Evolutionary conservation across 2,797 vertebrate species (phyloP), one percentile per base, ranked within the genome.

Genomic region (Eulemur rubriventer): DNA sequence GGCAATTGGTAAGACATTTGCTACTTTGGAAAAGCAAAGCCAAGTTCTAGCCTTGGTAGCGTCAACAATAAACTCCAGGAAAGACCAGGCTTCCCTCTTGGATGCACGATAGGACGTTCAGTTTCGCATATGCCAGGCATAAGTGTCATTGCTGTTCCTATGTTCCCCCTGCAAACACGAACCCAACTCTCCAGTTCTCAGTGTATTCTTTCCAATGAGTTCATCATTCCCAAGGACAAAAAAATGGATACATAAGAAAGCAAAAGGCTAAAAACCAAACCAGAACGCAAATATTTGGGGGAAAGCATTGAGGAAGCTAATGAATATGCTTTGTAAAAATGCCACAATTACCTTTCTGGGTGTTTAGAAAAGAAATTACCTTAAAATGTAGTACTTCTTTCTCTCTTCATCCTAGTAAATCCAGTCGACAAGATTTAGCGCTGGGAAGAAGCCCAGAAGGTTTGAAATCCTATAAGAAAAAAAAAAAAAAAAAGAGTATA

Each of bases 361-460:
- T 73, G 24, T 76, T 94, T 78, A 89, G 92, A 72, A 96, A 83
- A 96, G 73, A 96, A 95, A 89, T 95, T 79, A 72, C 91, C 75
- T 87, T 84, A 93, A 97, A 97, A 95, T 89, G 57, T 69, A 97
- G 35, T 73, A 85, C 33, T 88, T 94, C 48, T 94, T 86, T 96
- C 75, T 95, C n/a, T 67, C 35, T 88, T 88, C 85, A 87, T 91
- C 63, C 83, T 92, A 91, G 96, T 93, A 91, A 97, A 96, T 94
- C 89, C 90, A 96, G 90, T 92, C 46, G 0, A 93, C 94, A 97
- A 87, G 81, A 97, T 96, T 97, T 96, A 96, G 92, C 59, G 38
- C 84, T 97, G 95, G 96, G 89, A 98, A 93, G 82, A 96, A 97
- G 89, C 93, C 96, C 98, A 98, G 96, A 98, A 98, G 97, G 89